phyloP scores from a whole-genome alignment of 1,140 invertebrate species.

The Aphaenogaster ashmeadi region DNA sequence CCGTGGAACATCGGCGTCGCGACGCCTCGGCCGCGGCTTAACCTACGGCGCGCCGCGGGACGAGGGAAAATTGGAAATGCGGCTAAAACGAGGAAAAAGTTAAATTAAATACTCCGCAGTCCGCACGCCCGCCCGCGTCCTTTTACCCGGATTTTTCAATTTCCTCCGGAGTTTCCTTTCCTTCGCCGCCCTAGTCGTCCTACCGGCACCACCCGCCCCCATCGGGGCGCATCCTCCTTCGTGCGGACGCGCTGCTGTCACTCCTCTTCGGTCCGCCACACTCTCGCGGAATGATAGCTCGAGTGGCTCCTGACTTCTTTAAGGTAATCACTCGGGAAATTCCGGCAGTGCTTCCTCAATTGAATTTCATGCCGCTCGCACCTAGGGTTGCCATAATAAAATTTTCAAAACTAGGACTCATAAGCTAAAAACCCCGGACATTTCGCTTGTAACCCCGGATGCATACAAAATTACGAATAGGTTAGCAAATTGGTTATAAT shows the following conservation, averaged over 20 bases:
- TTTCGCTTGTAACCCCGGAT: too few relatives aligned
- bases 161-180: slow-evolving; percentile 74
- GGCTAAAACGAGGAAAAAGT: slow-evolving; percentile 80
- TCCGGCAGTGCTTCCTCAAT: slow-evolving; percentile 51
- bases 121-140: slow-evolving; percentile 63
- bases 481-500: too few relatives aligned
- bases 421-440: too few relatives aligned
- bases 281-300: slow-evolving; percentile 49
- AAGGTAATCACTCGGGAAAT: slow-evolving; percentile 76
- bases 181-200: slow-evolving; percentile 10
- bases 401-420: too few relatives aligned
- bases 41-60: slow-evolving; percentile 54
- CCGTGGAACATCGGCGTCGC: slow-evolving; percentile 11
- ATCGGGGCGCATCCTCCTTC: slow-evolving; percentile 9
- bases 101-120: slow-evolving; percentile 79
- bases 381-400: too few relatives aligned
- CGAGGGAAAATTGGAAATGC: slow-evolving; percentile 78
- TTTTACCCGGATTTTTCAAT: slow-evolving; percentile 81
- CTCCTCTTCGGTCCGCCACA: slow-evolving; percentile 27
- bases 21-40: slow-evolving; percentile 56
- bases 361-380: slow-evolving; percentile 48
- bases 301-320: slow-evolving; percentile 70
- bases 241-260: slow-evolving; percentile 25
- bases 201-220: not conserved
- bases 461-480: too few relatives aligned